These are phyloP conservation scores for Drymonia ruficornis DNA, from an alignment of 2,888 invertebrate species.

Conservation along the genomic window DNA sequence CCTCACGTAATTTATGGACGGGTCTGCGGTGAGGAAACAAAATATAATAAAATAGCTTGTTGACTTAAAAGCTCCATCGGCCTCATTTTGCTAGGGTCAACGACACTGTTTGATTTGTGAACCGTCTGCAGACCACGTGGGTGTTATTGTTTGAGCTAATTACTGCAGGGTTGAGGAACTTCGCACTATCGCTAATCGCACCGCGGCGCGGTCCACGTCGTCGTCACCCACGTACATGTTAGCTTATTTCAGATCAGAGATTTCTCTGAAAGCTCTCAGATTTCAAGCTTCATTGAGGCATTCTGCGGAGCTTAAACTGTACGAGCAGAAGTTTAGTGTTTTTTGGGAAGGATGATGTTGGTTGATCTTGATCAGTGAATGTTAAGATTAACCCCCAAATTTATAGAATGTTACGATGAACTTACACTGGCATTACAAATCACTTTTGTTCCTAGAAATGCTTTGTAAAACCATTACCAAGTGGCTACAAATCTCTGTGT, in stretches of 20 bases:
- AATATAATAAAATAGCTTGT: slow-evolving; percentile 5
- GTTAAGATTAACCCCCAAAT: no score
- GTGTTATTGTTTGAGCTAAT: slow-evolving; percentile 64
- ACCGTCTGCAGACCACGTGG: slow-evolving; percentile 49
- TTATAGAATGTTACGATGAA: no score
- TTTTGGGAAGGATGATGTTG: no score
- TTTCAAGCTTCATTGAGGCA: slow-evolving; percentile 20
- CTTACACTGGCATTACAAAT: no score
- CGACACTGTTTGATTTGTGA: slow-evolving; percentile 50
- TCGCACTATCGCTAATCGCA: slow-evolving; percentile 27
- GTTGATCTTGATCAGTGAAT: no score
- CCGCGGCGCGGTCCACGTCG: slow-evolving; percentile 30
- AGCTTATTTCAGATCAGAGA: slow-evolving; percentile 14
- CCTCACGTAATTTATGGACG: no score
- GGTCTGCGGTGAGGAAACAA: not conserved
- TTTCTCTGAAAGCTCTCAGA: slow-evolving; percentile 22
- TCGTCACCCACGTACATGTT: slow-evolving; percentile 32
- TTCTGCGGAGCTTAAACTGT: slow-evolving; percentile 3
- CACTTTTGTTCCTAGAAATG: no score
- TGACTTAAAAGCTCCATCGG: not conserved
- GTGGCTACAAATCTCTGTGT: no score
- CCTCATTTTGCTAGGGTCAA: slow-evolving; percentile 43
- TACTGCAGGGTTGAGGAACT: slow-evolving; percentile 29
- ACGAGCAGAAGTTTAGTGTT: no score
- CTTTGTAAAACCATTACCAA: no score